phyloP scores from a whole-genome alignment of 2,797 vertebrate species.

The Pangasius djambal region DNA sequence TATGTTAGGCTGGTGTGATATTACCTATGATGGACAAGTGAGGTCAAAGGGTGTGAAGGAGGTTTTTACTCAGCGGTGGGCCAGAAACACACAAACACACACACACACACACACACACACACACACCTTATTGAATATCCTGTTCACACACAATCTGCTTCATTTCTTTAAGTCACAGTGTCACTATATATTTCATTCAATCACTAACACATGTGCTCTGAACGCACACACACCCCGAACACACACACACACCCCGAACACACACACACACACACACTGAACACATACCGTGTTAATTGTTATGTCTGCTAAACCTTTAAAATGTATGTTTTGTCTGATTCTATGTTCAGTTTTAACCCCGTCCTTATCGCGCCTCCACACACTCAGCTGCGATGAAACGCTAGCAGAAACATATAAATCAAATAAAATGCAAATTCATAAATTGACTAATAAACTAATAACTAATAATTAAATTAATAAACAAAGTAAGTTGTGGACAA shows the following conservation, averaged over 20 bases:
- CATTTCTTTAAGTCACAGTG: background rate
- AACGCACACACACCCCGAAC: background rate
- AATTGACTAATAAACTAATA: background rate
- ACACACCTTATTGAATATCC: slow-evolving; percentile 23
- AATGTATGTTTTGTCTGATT: background rate
- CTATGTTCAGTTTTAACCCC: background rate
- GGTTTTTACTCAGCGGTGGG: slow-evolving; percentile 27
- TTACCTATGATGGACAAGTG: slow-evolving; percentile 58
- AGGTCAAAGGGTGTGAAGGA: slow-evolving; percentile 45
- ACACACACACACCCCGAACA: slow-evolving; percentile 19
- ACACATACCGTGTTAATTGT: background rate
- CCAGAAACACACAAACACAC: slow-evolving; percentile 7
- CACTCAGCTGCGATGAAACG: background rate
- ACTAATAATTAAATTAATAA: background rate
- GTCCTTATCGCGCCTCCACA: background rate
- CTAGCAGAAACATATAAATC: background rate
- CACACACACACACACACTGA: slow-evolving; percentile 23
- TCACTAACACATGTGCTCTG: slow-evolving; percentile 7
- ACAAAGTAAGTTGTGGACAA: background rate
- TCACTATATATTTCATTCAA: slow-evolving; percentile 21
- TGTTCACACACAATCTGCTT: slow-evolving; percentile 32
- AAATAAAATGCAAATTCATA: background rate
- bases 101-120: slow-evolving; percentile 33
- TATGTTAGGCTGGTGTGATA: slow-evolving; percentile 51
- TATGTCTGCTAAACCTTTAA: background rate